Evolutionary conservation across 1,140 invertebrate species (phyloP), one percentile per base, ranked within the genome.

Genomic region (Diorhabda carinulata): DNA sequence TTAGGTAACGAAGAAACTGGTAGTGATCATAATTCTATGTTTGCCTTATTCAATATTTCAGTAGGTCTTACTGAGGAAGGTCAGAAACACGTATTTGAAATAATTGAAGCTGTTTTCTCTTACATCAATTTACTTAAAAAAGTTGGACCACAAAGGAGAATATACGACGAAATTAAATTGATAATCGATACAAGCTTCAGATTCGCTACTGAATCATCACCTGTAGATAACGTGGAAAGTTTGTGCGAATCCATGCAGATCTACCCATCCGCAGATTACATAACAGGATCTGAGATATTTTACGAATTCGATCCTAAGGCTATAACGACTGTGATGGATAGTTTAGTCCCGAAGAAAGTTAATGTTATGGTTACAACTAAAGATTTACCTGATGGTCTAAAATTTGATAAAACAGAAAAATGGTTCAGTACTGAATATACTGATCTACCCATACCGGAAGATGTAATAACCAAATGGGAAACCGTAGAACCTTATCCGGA

Each of bases 1-100:
- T 66, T 8, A 61, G 94, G 92, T 4, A 90, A 89, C 74, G 87
- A 87, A 6, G 88, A 90, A 68, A 87, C 87, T 71, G 93, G 91
- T 1, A 92, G 91, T 74, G 90, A 91, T 74, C 84, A 89, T 71
- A 92, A 89, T 66, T 88, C 89, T 0, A 87, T 91, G 77, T 91
- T 88, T 70, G 84, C 87, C 4, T 82, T 94, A 60, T 96, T 96
- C 79, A 87, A 83, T 41, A 81, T 96, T 2, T 87, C 86, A 70
- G 84, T 97, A 9, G 85, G 88, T 42, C 82, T 98, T 3, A 96
- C 94, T 0, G 89, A 93, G 65, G 86, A 92, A 71, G 95, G 95
- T 10, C 84, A 91, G 41, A 80, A 88, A 57, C 87, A 94, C 72
- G 77, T 93, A 8, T 83, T 88, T 58, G 84, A 92, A 72, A 86